Evolutionary conservation across 2,888 invertebrate genomes (phyloP), one percentile per base, ranked within the genome.

Genomic region (Isoperla grammatica): DNA sequence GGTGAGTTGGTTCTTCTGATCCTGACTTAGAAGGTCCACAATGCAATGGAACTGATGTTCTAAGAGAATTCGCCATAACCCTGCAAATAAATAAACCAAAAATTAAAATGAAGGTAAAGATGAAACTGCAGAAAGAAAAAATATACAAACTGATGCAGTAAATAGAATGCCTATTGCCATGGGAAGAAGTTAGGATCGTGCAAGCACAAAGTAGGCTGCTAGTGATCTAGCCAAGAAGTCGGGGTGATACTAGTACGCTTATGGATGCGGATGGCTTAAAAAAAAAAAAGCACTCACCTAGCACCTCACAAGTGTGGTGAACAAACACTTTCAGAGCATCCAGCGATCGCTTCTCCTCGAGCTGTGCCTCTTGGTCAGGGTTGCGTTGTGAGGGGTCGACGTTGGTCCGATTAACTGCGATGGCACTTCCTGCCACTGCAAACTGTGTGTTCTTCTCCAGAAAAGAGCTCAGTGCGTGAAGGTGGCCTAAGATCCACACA

Each of bases 31-130:
- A 66, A 84, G 82, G 58, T 80, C 83, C 6, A 88, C 83, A 43
- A 94, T 81, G 45, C 87, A 80, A 70, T 91, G 89, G 71, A 97
- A 88, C 71, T 94, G 92, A 74, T 97, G 95, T 70, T 95, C 93
- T 69, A 88, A 89, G 3, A 97, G 78, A 57, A 97, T 87, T 72
- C 90, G 90, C 95, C 97, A 96, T 46, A 99, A 78, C 13, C 29
- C 29, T 29, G 29, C 5, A 8, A 8, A 29, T 8, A 29, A 4
- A n/a, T n/a, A n/a, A n/a, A n/a, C n/a, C n/a, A n/a, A n/a, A n/a
- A n/a, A n/a, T n/a, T n/a, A n/a, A n/a, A n/a, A n/a, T n/a, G n/a
- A n/a, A n/a, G n/a, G n/a, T n/a, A n/a, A n/a, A n/a, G n/a, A n/a
- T n/a, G n/a, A n/a, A n/a, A n/a, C n/a, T n/a, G n/a, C n/a, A n/a